Evolutionary conservation across 2,797 vertebrate species (phyloP), one percentile per base, ranked within the genome.

Genomic region (Erethizon dorsatum): DNA sequence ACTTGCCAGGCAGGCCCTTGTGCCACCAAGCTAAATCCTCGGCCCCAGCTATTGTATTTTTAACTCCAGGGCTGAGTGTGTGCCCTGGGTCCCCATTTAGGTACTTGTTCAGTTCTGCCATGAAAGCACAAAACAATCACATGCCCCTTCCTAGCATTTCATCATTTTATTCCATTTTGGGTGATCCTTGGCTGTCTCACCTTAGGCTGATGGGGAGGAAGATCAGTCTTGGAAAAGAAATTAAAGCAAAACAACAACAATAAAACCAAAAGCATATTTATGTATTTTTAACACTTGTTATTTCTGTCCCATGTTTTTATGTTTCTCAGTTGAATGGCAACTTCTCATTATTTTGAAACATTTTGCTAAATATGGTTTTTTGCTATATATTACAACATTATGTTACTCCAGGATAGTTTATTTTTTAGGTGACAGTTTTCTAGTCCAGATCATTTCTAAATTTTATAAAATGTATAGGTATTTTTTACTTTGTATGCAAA

Each of bases 391-490:
- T 94, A 24, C 54, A 54, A 67, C 11, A 79, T 56, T 82, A 93
- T 93, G 24, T 92, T 96, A 80, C 47, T 78, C 26, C n/a, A 54
- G 41, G 89, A 83, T 90, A 91, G 84, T 63, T 95, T 65, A 59
- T 57, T 91, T 94, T 95, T 83, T 83, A 88, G 45, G 24, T 88
- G 24, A 92, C 41, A 52, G 10, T 83, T 94, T 94, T 26, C 24
- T 95, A 85, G 28, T 82, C 65, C 41, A 96, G 82, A 91, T 93
- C 54, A 94, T 92, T 92, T 83, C 69, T 24, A 78, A 79, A 50
- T 93, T 95, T 97, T 95, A 82, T 82, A 69, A 61, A 59, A 47
- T 28, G 78, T 75, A 52, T 91, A 90, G 41, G 31, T 84, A 28
- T 71, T 41, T 56, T 97, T 90, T 86, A 63, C 33, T 78, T 85